These are phyloP conservation scores for Octopus sinensis DNA, from an alignment of 1,140 invertebrate species.

Conservation along the genomic window DNA sequence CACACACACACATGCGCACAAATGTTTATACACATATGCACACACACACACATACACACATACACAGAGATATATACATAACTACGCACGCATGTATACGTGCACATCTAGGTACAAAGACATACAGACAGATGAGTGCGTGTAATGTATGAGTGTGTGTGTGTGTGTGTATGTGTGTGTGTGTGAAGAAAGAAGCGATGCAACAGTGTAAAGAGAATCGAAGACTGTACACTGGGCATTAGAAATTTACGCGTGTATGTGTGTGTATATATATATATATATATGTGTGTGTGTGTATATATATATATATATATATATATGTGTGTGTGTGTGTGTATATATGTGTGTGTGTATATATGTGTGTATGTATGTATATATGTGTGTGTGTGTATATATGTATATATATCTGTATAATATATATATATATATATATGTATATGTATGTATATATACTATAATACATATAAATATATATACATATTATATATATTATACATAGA, in stretches of 20 bases:
- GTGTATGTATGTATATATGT: neutral
- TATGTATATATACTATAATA: too few species aligned
- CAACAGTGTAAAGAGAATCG: constrained; percentile 19
- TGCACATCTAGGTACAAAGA: neutral
- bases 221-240: neutral
- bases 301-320: neutral
- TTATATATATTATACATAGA: too few species aligned
- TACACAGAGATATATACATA: neutral
- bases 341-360: neutral
- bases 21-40: neutral
- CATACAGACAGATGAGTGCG: neutral
- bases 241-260: neutral
- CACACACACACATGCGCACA: neutral
- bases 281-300: neutral
- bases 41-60: too few species aligned
- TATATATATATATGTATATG: neutral
- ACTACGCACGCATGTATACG: neutral
- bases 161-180: constrained; percentile 6
- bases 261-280: neutral
- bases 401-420: neutral
- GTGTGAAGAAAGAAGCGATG: neutral
- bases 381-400: constrained; percentile 25
- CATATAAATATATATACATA: too few species aligned
- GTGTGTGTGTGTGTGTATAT: neutral
- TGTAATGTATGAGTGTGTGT: constrained; percentile 11